A percentile compares a stretch with the other conserved stretches of the same genome.
Conservation (phyloP, 2,113 vertebrate genomes). For the Myiopsitta monachus region DNA sequence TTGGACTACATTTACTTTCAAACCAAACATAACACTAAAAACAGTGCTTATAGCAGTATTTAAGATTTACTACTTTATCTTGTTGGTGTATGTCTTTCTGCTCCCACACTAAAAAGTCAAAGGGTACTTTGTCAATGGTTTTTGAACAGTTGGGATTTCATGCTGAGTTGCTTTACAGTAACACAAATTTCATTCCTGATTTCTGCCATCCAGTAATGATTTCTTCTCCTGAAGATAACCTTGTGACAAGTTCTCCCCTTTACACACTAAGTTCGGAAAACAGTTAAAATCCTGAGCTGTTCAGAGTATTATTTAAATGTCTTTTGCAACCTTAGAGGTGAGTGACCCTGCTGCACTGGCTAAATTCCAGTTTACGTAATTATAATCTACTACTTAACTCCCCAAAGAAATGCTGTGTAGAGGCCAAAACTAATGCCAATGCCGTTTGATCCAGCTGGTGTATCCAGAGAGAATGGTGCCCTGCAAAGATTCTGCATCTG, state of each 20-base stretch:
- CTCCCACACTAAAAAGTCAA: background rate
- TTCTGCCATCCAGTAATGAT: background rate
- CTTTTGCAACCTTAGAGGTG: background rate
- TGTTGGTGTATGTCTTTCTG: background rate
- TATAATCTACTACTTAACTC: background rate
- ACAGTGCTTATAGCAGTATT: background rate
- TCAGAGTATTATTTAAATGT: background rate
- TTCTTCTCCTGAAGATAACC: background rate
- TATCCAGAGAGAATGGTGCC: background rate
- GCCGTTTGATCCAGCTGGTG: background rate
- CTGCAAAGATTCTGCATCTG: background rate
- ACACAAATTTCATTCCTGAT: background rate
- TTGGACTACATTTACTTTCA: background rate
- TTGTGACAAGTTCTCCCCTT: background rate
- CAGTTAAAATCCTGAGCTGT: background rate
- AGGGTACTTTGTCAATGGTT: background rate
- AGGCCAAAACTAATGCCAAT: background rate
- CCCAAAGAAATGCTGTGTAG: background rate
- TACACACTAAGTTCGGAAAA: background rate
- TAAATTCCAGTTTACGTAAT: conserved; percentile 33
- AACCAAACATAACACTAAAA: background rate
- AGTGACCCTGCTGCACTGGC: conserved; percentile 1
- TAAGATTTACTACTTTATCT: background rate
- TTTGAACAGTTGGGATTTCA: background rate
- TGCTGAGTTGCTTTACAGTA: background rate